Percentiles rank a stretch among this genome's conserved stretches.
phyloP scores from a whole-genome alignment of 35 echinoderm and acorn worm genomes.

The Apostichopus parvimensis region DNA sequence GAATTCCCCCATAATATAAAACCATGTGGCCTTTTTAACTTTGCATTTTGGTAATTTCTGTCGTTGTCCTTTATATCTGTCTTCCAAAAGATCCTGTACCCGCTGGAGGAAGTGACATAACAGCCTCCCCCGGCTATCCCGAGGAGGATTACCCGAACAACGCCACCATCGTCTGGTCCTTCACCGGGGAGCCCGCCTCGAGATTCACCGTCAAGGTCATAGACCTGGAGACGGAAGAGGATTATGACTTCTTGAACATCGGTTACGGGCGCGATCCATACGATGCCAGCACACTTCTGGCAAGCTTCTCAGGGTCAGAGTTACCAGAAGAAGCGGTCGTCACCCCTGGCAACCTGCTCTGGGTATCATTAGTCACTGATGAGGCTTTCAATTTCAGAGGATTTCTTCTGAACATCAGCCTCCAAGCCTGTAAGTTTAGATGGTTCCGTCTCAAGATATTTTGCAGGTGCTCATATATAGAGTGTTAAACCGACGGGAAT shows the following conservation, averaged over 20 bases:
- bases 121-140: neutral
- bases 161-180: neutral
- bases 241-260: conserved; percentile 5
- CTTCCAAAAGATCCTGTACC: neutral
- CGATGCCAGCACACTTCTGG: neutral
- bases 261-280: neutral
- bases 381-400: neutral
- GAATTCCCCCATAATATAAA: too few species aligned
- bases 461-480: too few species aligned
- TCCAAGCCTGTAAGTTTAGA: too few species aligned
- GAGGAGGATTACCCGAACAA: conserved; percentile 1
- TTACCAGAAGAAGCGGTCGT: neutral
- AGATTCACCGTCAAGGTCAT: neutral
- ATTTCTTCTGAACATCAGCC: conserved; percentile 14
- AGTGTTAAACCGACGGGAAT: too few species aligned
- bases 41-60: too few species aligned
- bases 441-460: too few species aligned
- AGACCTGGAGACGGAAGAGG: neutral
- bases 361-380: conserved; percentile 9
- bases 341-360: conserved; percentile 26
- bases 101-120: neutral
- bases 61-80: neutral
- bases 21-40: too few species aligned
- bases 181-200: neutral
- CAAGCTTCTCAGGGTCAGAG: neutral